Evolutionary conservation across 2,113 vertebrate species (phyloP).

Genomic region (Scopus umbretta): DNA sequence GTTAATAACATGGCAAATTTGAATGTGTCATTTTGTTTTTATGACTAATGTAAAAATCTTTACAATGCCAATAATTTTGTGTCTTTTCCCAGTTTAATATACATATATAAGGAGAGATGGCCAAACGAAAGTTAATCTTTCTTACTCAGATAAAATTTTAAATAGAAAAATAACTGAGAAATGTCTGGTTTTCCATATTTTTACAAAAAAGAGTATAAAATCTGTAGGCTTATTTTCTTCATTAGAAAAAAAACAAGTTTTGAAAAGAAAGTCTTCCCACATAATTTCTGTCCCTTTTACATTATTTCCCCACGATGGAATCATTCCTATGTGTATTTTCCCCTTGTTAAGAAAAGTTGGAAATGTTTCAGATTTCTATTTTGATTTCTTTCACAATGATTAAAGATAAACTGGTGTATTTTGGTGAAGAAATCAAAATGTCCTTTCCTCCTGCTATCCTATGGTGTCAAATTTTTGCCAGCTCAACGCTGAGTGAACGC

Average conservation of each 20-base stretch:
- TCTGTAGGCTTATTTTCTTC: not conserved
- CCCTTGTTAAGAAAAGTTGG: not conserved
- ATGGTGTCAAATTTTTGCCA: not conserved
- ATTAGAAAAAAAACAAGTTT: not conserved
- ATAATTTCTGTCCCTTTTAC: not conserved
- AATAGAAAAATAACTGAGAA: not conserved
- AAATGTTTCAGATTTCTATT: not conserved
- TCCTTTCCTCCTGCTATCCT: not conserved
- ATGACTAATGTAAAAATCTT: not conserved
- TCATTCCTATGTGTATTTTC: not conserved
- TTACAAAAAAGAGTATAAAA: not conserved
- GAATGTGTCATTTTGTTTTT: not conserved
- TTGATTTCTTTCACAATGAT: not conserved
- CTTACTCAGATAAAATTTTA: not conserved
- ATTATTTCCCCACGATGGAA: not conserved
- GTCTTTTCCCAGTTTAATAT: not conserved
- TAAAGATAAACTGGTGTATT: not conserved
- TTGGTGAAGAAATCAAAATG: not conserved
- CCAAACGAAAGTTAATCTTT: not conserved
- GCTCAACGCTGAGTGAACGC: rapidly evolving
- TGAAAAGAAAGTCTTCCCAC: not conserved
- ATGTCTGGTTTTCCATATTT: not conserved
- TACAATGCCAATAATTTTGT: not conserved
- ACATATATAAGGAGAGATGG: not conserved
- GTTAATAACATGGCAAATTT: not conserved